Evolutionary conservation across 2,888 invertebrate species (phyloP).

Genomic region (Octodonta nipae): DNA sequence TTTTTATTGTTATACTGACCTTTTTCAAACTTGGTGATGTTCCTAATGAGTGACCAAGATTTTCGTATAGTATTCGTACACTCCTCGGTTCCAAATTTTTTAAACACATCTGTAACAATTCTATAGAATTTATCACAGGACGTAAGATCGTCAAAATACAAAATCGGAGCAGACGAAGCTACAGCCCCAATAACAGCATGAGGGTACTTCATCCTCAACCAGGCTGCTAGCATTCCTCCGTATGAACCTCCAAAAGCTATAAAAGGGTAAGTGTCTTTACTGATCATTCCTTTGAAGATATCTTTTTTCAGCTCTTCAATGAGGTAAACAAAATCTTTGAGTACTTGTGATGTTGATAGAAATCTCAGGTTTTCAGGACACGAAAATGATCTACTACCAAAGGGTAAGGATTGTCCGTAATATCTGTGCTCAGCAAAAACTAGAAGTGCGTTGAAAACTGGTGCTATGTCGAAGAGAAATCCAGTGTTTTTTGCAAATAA

Average conservation of each 20-base stretch:
- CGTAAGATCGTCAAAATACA: slow-evolving; percentile 68
- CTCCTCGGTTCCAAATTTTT: slow-evolving; percentile 29
- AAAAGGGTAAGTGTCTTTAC: slow-evolving; percentile 51
- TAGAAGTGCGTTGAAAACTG: slow-evolving; percentile 62
- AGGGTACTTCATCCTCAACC: slow-evolving; percentile 93
- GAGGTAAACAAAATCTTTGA: slow-evolving; percentile 82
- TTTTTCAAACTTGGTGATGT: slow-evolving; percentile 17
- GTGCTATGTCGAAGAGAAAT: slow-evolving; percentile 85
- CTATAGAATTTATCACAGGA: slow-evolving; percentile 63
- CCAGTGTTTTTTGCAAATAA: slow-evolving; percentile 83
- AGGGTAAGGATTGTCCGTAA: slow-evolving; percentile 82
- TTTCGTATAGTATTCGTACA: slow-evolving; percentile 61
- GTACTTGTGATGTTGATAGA: slow-evolving; percentile 77
- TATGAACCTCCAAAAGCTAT: slow-evolving; percentile 82
- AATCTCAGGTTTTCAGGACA: slow-evolving; percentile 59
- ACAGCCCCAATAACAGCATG: slow-evolving; percentile 76
- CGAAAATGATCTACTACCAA: slow-evolving; percentile 58
- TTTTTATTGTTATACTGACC: too few species aligned
- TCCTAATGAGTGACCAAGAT: slow-evolving; percentile 70
- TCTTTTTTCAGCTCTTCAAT: slow-evolving; percentile 45
- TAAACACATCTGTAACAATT: slow-evolving; percentile 68
- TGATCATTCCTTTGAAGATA: slow-evolving; percentile 16
- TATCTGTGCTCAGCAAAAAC: slow-evolving; percentile 93
- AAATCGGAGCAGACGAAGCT: slow-evolving; percentile 84
- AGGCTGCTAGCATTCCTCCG: slow-evolving; percentile 94